phyloP scores from a whole-genome alignment of 1,140 invertebrate species.

The Drosophila micromelanica region DNA sequence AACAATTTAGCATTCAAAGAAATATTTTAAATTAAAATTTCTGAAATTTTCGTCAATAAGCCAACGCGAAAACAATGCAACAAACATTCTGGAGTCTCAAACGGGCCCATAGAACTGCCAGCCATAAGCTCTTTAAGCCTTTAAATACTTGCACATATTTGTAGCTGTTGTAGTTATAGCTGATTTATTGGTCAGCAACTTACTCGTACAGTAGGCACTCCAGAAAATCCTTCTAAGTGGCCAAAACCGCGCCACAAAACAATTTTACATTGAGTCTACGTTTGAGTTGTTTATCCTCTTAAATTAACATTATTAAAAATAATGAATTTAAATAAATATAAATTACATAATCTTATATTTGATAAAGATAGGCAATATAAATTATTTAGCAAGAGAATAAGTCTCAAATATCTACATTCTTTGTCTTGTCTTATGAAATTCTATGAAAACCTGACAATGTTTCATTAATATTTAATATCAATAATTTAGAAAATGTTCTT shows the following conservation, averaged over 20 bases:
- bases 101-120: slow-evolving; percentile 28
- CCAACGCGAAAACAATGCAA: slow-evolving; percentile 67
- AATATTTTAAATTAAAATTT: slow-evolving; percentile 85
- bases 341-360: no score
- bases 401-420: no score
- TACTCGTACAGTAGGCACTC: slow-evolving; percentile 14
- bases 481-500: no score
- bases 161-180: slow-evolving; percentile 36
- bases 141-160: slow-evolving; percentile 76
- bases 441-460: no score
- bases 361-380: no score
- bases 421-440: no score
- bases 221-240: slow-evolving; percentile 28
- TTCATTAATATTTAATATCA: no score
- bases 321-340: no score
- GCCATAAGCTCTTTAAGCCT: slow-evolving; percentile 32
- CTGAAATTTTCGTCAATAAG: slow-evolving; percentile 84
- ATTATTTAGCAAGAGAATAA: no score
- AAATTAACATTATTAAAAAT: no score
- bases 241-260: not conserved
- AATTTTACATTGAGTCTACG: no score
- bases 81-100: slow-evolving; percentile 14
- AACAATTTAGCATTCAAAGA: slow-evolving; percentile 84
- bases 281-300: no score
- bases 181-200: slow-evolving; percentile 60